Base-by-base conservation (phyloP, 2,888 invertebrate species). In the Melolontha melolontha region DNA sequence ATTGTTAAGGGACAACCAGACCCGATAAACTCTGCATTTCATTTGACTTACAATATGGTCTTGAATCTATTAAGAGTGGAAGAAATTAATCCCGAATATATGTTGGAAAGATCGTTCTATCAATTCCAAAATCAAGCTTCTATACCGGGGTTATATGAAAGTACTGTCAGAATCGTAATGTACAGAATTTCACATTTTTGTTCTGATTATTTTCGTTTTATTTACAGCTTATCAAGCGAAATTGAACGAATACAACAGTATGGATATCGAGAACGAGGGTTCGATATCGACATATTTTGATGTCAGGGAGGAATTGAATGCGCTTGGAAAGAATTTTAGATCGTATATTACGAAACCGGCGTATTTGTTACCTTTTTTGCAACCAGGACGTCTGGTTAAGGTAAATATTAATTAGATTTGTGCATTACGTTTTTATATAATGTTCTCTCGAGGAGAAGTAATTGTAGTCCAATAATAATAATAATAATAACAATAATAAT, bases 1-100 rank as follows among this genome's bases (percentile, higher is more conserved):
- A 92, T 94, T 77, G 89, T 94, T 4, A 91, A 96, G 85, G 98
- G 99, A 14, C 70, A 76, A 77, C 93, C 99, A 0, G 99, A 99
- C 85, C 94, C 97, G 0, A 93, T 99, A 70, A 99, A 99, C 84
- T 98, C 98, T 0, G 98, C 99, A 0, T 99, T 99, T 85, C 98
- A 99, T 84, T 87, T 99, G 69, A 98, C 98, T 0, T 99, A 99
- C 83, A 99, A 99, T 82, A 99, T 99, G 99, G 98, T 99, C 2
- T 84, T 97, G 66, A 92, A 99, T 89, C 85, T 99, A 72, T 85
- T 99, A 73, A 86, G 99, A 74, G 99, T 99, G 0, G 99, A 99
- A 84, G 99, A 98, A 85, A 98, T 99, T 65, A 98, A 99, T 85
- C 99, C 99, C 0, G 98, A 99, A 82, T 99, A 96, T 80, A 98